phyloP scores from a whole-genome alignment of 1,140 invertebrate species.

The Magallana ariakensis region DNA sequence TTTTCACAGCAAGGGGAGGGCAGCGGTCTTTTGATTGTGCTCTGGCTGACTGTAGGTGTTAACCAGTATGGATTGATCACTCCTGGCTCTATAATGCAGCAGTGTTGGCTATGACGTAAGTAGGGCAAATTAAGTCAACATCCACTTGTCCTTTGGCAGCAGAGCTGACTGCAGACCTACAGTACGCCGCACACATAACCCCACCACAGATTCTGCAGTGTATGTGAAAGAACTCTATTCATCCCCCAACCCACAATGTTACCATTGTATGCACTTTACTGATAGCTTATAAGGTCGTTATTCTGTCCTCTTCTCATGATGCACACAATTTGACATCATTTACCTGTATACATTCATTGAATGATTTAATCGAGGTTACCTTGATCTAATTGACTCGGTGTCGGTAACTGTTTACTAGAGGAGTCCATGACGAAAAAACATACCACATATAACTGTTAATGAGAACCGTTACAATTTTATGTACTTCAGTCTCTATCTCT shows the following conservation, averaged over 20 bases:
- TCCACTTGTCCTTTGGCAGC: not conserved
- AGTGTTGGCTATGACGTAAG: constrained; percentile 10
- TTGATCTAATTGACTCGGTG: not conserved
- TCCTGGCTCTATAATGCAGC: not conserved
- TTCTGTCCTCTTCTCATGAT: not conserved
- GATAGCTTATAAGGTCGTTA: not conserved
- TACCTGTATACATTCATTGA: not conserved
- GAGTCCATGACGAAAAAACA: no score
- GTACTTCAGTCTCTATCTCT: not conserved
- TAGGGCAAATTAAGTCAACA: constrained; percentile 25
- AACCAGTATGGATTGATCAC: not conserved
- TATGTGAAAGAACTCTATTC: constrained; percentile 17
- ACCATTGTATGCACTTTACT: not conserved
- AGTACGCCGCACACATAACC: no score
- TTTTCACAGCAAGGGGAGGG: not conserved
- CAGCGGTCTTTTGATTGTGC: not conserved
- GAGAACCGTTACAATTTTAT: no score
- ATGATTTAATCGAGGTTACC: not conserved
- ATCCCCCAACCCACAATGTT: not conserved
- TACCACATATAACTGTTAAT: no score
- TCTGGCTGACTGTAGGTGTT: not conserved
- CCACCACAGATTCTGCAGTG: no score
- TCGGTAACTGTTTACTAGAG: no score
- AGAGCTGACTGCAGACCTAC: no score
- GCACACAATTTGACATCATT: not conserved